Percentiles rank a stretch among this genome's conserved stretches.
Conservation (phyloP, 2,888 invertebrate species). For the Notodonta ziczac region DNA sequence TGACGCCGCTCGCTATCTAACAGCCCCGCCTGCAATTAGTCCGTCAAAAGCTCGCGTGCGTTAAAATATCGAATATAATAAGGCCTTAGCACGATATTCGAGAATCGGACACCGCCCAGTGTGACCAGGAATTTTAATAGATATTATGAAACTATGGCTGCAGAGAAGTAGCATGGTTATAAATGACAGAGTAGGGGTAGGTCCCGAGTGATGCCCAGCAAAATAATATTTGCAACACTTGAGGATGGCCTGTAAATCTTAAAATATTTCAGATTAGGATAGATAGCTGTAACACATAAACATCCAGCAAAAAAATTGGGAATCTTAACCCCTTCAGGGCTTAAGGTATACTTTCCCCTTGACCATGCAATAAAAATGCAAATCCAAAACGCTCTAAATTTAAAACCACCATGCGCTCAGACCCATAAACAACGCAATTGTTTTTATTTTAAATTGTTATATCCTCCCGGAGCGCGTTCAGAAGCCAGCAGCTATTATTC, state of each 20-base stretch:
- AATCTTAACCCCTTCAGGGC: no score
- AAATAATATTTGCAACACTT: no score
- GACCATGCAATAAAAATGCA: no score
- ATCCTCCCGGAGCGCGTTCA: slow-evolving; percentile 43
- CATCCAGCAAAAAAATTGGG: no score
- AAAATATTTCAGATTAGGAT: no score
- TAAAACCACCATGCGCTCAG: not conserved
- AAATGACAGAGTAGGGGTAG: not conserved
- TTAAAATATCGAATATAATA: slow-evolving; percentile 69
- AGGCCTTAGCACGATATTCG: slow-evolving; percentile 60
- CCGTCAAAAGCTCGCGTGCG: slow-evolving; percentile 71
- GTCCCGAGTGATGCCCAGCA: no score
- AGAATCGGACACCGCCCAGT: slow-evolving; percentile 51
- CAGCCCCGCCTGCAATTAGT: slow-evolving; percentile 62
- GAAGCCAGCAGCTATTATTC: slow-evolving; percentile 53
- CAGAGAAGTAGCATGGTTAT: slow-evolving; percentile 33
- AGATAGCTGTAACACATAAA: no score
- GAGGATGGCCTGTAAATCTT: no score
- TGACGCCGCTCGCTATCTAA: slow-evolving; percentile 48
- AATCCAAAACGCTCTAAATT: no score
- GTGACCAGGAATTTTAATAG: slow-evolving; percentile 56
- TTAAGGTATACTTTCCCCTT: no score
- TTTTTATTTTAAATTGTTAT: slow-evolving; percentile 13
- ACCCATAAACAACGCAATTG: not conserved
- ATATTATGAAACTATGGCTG: slow-evolving; percentile 43